These are phyloP conservation scores for Microchrysa polita DNA, from an alignment of 2,888 invertebrate species.

Conservation along the genomic window DNA sequence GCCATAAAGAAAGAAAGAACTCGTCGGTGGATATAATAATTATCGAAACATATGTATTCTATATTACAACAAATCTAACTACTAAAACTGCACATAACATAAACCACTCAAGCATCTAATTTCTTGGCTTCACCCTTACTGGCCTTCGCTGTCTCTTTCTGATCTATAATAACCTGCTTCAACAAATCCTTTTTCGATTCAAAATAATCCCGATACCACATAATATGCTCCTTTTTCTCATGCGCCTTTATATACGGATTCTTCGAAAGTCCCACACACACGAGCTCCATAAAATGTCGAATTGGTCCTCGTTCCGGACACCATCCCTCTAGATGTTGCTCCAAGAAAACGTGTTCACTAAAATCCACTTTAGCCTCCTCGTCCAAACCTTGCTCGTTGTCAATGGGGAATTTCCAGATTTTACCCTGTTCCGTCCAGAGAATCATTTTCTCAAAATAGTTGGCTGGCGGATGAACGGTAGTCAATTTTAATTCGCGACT, in stretches of 20 bases:
- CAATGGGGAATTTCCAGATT: constrained; percentile 95
- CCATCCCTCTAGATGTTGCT: constrained; percentile 84
- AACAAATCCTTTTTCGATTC: constrained; percentile 79
- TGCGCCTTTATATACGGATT: constrained; percentile 89
- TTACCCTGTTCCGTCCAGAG: constrained; percentile 94
- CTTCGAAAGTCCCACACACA: constrained; percentile 91
- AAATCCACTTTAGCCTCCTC: constrained; percentile 80
- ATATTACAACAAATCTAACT: constrained; percentile 3
- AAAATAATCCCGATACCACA: constrained; percentile 94
- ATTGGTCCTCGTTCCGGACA: constrained; percentile 92
- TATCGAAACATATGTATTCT: too few species aligned
- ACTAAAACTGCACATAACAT: not conserved
- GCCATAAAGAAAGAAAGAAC: too few species aligned
- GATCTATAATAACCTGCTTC: constrained; percentile 55
- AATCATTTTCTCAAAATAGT: constrained; percentile 93
- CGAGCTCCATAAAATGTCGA: constrained; percentile 97
- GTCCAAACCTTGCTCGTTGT: constrained; percentile 90
- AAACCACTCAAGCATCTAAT: not conserved
- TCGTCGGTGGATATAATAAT: too few species aligned
- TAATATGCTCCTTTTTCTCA: constrained; percentile 88
- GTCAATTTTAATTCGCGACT: constrained; percentile 74
- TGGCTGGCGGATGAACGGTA: constrained; percentile 78
- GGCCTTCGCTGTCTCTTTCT: constrained; percentile 2
- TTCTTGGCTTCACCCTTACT: not conserved
- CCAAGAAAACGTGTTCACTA: constrained; percentile 94